These are phyloP conservation scores for Vanacampus margaritifer DNA, from an alignment of 2,113 vertebrate genomes.

Conservation along the genomic window DNA sequence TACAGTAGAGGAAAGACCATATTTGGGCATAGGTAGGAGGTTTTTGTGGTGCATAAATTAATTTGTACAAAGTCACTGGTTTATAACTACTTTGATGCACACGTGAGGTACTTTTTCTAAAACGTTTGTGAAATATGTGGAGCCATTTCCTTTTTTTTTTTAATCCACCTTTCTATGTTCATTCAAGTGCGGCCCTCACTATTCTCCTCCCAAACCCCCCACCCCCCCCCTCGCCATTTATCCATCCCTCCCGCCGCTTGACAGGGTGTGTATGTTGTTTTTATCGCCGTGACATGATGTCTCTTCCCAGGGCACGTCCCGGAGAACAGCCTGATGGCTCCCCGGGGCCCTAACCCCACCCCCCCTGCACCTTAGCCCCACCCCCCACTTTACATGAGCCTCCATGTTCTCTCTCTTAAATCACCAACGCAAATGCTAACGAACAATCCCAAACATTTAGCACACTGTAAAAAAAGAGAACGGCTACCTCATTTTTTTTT, in stretches of 20 bases:
- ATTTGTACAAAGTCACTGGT: no score
- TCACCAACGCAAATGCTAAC: conserved; percentile 6
- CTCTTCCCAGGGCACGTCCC: conserved; percentile 65
- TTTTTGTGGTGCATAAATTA: no score
- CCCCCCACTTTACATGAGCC: conserved; percentile 1
- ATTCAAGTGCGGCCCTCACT: conserved; percentile 5
- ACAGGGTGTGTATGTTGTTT: conserved; percentile 70
- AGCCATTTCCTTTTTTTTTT: conserved; percentile 17
- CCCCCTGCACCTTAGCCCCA: conserved; percentile 26
- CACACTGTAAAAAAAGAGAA: background rate
- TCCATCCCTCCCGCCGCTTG: conserved; percentile 49
- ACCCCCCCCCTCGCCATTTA: conserved; percentile 39
- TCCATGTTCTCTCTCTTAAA: background rate
- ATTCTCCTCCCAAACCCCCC: background rate
- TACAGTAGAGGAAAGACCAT: no score
- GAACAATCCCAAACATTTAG: background rate
- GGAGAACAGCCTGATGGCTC: conserved; percentile 51
- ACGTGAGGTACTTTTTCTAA: background rate
- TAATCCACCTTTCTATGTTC: conserved; percentile 26
- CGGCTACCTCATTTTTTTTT: background rate
- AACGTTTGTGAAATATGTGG: background rate
- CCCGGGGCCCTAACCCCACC: conserved; percentile 55
- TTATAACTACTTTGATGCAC: no score
- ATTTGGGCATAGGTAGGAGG: no score
- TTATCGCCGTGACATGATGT: conserved; percentile 63